phyloP scores from a whole-genome alignment of 1,140 invertebrate genomes.

The Drosophila persimilis region DNA sequence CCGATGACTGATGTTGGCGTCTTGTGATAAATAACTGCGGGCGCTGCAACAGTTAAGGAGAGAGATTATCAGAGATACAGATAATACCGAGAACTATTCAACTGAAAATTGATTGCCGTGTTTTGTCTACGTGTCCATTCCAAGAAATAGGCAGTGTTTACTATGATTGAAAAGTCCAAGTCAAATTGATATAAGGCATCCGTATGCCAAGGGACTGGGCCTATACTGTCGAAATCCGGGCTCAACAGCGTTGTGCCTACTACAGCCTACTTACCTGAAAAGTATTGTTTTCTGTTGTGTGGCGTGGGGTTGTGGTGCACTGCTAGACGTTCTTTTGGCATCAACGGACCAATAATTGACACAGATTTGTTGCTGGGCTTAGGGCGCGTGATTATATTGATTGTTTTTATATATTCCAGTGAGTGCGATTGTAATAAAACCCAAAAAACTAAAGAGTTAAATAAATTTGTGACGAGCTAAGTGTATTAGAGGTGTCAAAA shows the following conservation, averaged over 20 bases:
- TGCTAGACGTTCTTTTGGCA: conserved; percentile 6
- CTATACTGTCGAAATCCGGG: not conserved
- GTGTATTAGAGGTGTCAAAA: conserved; percentile 26
- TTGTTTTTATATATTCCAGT: conserved; percentile 33
- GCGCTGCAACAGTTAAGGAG: conserved; percentile 30
- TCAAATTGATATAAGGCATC: too few relatives aligned
- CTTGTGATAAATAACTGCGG: conserved; percentile 49
- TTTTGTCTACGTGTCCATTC: conserved; percentile 47
- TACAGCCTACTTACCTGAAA: conserved; percentile 26
- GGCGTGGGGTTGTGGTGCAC: conserved; percentile 4
- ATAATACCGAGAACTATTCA: conserved; percentile 41
- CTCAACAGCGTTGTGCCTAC: not conserved
- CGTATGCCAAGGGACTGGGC: not conserved
- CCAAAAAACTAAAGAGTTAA: conserved; percentile 79
- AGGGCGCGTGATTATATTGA: conserved; percentile 15
- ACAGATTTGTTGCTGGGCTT: conserved; percentile 18
- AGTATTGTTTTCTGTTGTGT: conserved; percentile 25
- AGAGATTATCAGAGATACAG: conserved; percentile 46
- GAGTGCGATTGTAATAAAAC: conserved; percentile 60
- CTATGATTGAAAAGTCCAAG: conserved; percentile 12
- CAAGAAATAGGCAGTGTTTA: not conserved
- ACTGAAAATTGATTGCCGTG: conserved; percentile 35
- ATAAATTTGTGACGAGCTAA: conserved; percentile 70
- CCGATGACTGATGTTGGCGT: conserved; percentile 13
- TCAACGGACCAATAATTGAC: conserved; percentile 58